Base-by-base conservation (phyloP, 1,140 invertebrate genomes). In the Oreohelix idahoensis region DNA sequence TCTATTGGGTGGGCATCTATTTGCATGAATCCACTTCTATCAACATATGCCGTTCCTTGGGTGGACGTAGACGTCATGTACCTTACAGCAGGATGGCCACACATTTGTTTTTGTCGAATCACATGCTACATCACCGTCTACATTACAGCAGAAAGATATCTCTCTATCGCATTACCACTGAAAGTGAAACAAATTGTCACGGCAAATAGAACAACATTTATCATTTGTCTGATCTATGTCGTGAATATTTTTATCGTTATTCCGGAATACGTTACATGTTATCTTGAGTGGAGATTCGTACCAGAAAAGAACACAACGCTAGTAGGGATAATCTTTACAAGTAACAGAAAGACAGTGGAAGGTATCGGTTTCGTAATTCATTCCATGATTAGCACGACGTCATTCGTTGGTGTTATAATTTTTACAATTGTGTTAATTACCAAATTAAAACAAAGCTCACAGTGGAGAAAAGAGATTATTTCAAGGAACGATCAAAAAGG, bases 51-150 rank as follows among this genome's bases (percentile, higher is more conserved):
- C n/a, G 53, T 58, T n/a, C 53, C 53, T 8, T 58, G 53, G 53
- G 26, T 58, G 15, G 8, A 5, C 26, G 10, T 58, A 4, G 53
- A 58, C 5, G 53, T 58, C 15, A 23, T n/a, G 23, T 58, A 23
- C 26, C 53, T 58, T 23, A 45, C 73, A 20, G 32, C 29, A 36
- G 73, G 38, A 17, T 75, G 73, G 73, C 73, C 73, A 23, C 73
- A 75, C n/a, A 49, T 75, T 5, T 75, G 73, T 26, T 45, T 75
- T 15, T 36, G 35, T 29, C 35, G 73, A 29, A 45, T 75, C 42
- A 75, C 73, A 36, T 45, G 73, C 73, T 75, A 42, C 35, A 75
- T 75, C 36, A 75, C 73, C 13, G 42, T 42, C n/a, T 75, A 75
- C 73, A 75, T 42, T n/a, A n/a, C n/a, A n/a, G n/a, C n/a, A n/a